phyloP scores from a whole-genome alignment of 1,140 invertebrate species.

The Vanessa atalanta region DNA sequence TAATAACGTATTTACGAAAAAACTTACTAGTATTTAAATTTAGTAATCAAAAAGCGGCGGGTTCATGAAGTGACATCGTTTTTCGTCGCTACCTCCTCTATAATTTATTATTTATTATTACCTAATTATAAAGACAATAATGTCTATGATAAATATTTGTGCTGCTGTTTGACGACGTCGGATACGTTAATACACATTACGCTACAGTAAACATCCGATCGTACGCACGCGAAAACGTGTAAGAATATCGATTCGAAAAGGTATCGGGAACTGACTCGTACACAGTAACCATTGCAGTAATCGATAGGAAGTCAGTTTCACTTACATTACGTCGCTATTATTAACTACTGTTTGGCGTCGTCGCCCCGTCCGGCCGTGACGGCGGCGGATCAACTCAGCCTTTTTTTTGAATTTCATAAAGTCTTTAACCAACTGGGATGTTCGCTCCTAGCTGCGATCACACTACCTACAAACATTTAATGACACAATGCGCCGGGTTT shows the following conservation, averaged over 20 bases:
- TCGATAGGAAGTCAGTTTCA: slow-evolving; percentile 77
- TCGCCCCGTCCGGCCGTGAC: slow-evolving; percentile 33
- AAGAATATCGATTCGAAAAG: slow-evolving; percentile 32
- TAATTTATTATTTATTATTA: slow-evolving; percentile 48
- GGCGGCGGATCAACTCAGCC: slow-evolving; percentile 44
- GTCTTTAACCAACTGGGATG: slow-evolving; percentile 55
- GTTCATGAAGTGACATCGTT: slow-evolving; percentile 19
- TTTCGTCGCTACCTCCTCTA: slow-evolving; percentile 37
- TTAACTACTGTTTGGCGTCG: slow-evolving; percentile 58
- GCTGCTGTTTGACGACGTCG: slow-evolving; percentile 45
- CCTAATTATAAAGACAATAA: slow-evolving; percentile 42
- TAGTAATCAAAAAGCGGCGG: slow-evolving; percentile 16
- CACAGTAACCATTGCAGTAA: slow-evolving; percentile 68
- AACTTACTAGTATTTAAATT: slow-evolving; percentile 4
- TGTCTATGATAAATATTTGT: slow-evolving; percentile 44
- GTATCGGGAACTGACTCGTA: slow-evolving; percentile 41
- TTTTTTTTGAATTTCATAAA: slow-evolving; percentile 64
- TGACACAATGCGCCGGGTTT: slow-evolving; percentile 18
- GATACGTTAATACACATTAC: slow-evolving; percentile 49
- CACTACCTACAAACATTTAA: slow-evolving; percentile 27
- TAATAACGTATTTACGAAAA: slow-evolving; percentile 19
- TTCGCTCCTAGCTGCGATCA: slow-evolving; percentile 32
- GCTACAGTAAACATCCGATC: slow-evolving; percentile 42
- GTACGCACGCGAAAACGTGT: slow-evolving; percentile 29
- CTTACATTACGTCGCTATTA: slow-evolving; percentile 76